These are phyloP conservation scores for Delphinus delphis DNA, from an alignment of 2,113 vertebrate species.

Conservation along the genomic window DNA sequence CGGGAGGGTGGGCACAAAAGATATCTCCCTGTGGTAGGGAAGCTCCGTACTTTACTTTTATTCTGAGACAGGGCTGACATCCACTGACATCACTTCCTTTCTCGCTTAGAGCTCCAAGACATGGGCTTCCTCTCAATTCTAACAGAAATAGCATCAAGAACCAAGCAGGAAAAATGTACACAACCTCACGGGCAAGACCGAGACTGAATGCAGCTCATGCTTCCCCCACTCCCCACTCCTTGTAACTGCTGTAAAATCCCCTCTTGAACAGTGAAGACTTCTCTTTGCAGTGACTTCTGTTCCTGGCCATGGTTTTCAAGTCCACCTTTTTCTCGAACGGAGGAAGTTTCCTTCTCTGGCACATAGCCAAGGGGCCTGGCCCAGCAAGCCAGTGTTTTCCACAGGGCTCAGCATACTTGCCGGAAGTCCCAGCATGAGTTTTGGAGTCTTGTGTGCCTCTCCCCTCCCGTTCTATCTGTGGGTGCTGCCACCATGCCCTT, in stretches of 20 bases:
- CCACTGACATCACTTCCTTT: neutral
- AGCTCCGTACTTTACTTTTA: neutral
- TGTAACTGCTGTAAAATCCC: neutral
- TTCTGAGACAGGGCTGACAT: neutral
- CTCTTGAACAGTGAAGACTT: neutral
- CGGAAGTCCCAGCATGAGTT: neutral
- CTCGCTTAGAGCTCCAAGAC: neutral
- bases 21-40: neutral
- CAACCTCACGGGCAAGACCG: neutral
- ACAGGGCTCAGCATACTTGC: neutral
- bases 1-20: neutral
- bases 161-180: neutral
- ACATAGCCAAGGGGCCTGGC: neutral
- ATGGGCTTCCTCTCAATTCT: neutral
- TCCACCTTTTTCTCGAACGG: neutral
- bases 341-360: neutral
- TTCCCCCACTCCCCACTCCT: accelerated
- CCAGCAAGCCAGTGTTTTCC: neutral
- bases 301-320: neutral
- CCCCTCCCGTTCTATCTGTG: neutral
- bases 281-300: neutral
- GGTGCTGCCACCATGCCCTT: neutral
- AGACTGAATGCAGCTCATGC: neutral
- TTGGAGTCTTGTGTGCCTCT: neutral
- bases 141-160: neutral